Evolutionary conservation across 1,140 invertebrate genomes (phyloP), one percentile per base, ranked within the genome.

Genomic region (Drosophila micromelanica): DNA sequence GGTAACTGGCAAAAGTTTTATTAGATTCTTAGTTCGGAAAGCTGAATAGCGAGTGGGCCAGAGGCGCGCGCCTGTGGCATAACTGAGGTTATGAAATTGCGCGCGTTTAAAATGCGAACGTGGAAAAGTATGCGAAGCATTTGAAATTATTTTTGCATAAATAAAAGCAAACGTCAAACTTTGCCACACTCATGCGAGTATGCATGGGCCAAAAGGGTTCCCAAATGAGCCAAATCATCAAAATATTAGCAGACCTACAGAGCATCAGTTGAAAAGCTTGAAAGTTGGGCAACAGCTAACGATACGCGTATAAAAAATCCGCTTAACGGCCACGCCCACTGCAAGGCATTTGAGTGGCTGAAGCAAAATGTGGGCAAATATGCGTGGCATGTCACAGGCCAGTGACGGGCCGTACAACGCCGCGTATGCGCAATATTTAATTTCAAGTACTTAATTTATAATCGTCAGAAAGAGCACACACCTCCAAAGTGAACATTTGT

Each of bases 91-190:
- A 87, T 78, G 82, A 78, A 82, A 87, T 76, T 81, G 74, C 73
- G 70, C 48, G 23, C 43, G 23, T n/a, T 54, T 48, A 52, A 43
- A 62, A 67, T 78, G 64, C 57, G 37, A 80, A 51, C 68, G 78
- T 73, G 60, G 46, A 61, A 64, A 82, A 86, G 86, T 87, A 86
- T 82, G 82, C 68, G 71, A 76, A 87, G 67, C 67, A 86, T 87
- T 87, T 81, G 72, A 73, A 86, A 86, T 86, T 82, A 82, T 86
- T 87, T 87, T 78, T 82, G 78, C 84, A 86, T 86, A 86, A 87
- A 86, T 87, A 87, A 78, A 65, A 63, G 38, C 43, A 55, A 61
- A 67, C 52, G 52, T 45, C 63, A 51, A 73, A 67, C 75, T 76
- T 73, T 54, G 48, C 42, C 13, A 51, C 32, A 11, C 68, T 57